phyloP scores from a whole-genome alignment of 2,113 vertebrate genomes.

The Myotis yumanensis region DNA sequence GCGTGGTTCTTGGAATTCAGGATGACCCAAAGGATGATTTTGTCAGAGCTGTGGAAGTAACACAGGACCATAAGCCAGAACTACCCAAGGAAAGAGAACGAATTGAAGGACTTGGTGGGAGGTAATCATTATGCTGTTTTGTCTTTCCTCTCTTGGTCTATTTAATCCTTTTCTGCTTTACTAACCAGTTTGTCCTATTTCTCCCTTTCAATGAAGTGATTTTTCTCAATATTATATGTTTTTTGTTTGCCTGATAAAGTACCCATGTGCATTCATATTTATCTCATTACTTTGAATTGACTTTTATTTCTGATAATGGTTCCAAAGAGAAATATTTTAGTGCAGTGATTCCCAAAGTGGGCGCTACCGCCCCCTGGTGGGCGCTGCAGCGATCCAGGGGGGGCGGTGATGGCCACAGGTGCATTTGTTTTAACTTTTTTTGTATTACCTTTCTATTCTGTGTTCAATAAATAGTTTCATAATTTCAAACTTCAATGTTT shows the following conservation, averaged over 20 bases:
- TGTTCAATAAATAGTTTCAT: too few relatives aligned
- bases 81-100: constrained; percentile 96
- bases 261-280: constrained; percentile 25
- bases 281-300: constrained; percentile 54
- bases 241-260: not conserved
- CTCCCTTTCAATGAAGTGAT: not conserved
- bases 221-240: constrained; percentile 22
- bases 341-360: too few relatives aligned
- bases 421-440: too few relatives aligned
- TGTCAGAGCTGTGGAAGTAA: constrained; percentile 94
- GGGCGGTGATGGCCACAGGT: too few relatives aligned
- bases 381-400: too few relatives aligned
- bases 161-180: constrained; percentile 43
- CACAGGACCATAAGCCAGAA: constrained; percentile 98
- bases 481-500: too few relatives aligned
- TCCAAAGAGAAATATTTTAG: constrained; percentile 38
- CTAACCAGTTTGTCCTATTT: not conserved
- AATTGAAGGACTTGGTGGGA: constrained; percentile 97
- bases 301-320: constrained; percentile 32
- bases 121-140: constrained; percentile 82
- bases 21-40: constrained; percentile 91
- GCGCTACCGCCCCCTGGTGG: too few relatives aligned
- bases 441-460: too few relatives aligned
- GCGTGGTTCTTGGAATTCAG: constrained; percentile 95
- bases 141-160: constrained; percentile 7